Evolutionary conservation across 1,140 invertebrate species (phyloP).

Genomic region (Drosophila athabasca): DNA sequence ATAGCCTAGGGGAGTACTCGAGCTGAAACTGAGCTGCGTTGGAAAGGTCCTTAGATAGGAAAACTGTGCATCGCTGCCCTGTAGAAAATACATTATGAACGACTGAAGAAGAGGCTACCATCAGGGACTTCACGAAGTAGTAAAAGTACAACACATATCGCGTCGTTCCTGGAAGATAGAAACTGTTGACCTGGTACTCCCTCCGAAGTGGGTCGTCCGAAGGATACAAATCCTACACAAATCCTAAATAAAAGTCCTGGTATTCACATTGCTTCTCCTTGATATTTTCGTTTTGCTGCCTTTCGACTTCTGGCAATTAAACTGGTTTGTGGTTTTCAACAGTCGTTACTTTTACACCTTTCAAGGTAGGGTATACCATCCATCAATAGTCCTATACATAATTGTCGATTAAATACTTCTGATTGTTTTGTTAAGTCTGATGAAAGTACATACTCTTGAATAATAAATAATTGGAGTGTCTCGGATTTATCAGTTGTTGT

Average conservation of each 20-base stretch:
- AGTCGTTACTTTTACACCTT: constrained; percentile 30
- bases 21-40: constrained; percentile 14
- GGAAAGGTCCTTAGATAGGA: constrained; percentile 38
- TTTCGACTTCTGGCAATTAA: constrained; percentile 16
- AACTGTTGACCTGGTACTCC: constrained; percentile 28
- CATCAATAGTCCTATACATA: too few relatives aligned
- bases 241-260: not conserved
- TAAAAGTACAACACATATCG: constrained; percentile 38
- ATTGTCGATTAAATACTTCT: too few relatives aligned
- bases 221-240: constrained; percentile 35
- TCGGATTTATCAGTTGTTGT: too few relatives aligned
- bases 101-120: constrained; percentile 32
- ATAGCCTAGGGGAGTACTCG: constrained; percentile 8
- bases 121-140: constrained; percentile 16
- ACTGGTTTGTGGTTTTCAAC: constrained; percentile 17
- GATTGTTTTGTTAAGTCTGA: too few relatives aligned
- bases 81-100: constrained; percentile 8
- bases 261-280: constrained; percentile 16
- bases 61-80: constrained; percentile 22
- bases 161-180: constrained; percentile 30
- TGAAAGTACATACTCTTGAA: too few relatives aligned
- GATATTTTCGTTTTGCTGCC: not conserved
- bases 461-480: too few relatives aligned
- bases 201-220: not conserved
- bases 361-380: not conserved